Base-by-base conservation (phyloP, 2,888 invertebrate genomes). In the Eristalis tenax region DNA sequence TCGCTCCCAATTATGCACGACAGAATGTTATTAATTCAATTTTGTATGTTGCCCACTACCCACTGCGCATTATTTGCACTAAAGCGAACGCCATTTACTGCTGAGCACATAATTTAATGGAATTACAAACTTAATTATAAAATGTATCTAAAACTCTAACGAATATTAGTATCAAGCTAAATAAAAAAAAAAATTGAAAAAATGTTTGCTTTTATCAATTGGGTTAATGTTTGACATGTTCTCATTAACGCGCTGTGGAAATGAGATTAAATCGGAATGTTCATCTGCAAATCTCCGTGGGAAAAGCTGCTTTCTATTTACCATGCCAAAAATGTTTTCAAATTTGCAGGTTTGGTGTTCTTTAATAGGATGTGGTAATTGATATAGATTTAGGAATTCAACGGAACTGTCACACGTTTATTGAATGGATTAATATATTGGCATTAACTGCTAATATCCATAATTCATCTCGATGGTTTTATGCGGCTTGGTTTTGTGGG, bases 11-110 rank as follows among this genome's bases (percentile, higher is more conserved):
- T 35, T 50, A 63, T 74, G 64, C 35, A 35, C 35, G 35, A 64
- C n/a, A 64, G 73, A 74, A 50, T 74, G 64, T 50, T 74, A 63
- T 35, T 64, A 50, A 32, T 74, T 50, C 5, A 35, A 50, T 50
- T 50, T 56, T 13, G 6, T 69, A 35, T 56, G 22, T 18, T 50
- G 18, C 18, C 50, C 18, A 10, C 18, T 50, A 8, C 4, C 50
- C 2, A 0, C 18, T 18, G n/a, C 18, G 50, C 50, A 18, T n/a
- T 50, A 18, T 50, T 50, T 18, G 18, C 50, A 15, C 43, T 18
- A n/a, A n/a, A 40, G n/a, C 59, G 0, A n/a, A 1, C 26, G 61
- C 23, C 65, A 43, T n/a, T 66, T 43, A 43, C 43, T 65, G 15
- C 15, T 8, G 66, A 15, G 28, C n/a, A 26, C n/a, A 43, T 50